Percentiles rank a stretch among this genome's conserved stretches.
Evolutionary conservation across 2,113 vertebrate genomes (phyloP).

Genomic region (Girardinichthys multiradiatus): DNA sequence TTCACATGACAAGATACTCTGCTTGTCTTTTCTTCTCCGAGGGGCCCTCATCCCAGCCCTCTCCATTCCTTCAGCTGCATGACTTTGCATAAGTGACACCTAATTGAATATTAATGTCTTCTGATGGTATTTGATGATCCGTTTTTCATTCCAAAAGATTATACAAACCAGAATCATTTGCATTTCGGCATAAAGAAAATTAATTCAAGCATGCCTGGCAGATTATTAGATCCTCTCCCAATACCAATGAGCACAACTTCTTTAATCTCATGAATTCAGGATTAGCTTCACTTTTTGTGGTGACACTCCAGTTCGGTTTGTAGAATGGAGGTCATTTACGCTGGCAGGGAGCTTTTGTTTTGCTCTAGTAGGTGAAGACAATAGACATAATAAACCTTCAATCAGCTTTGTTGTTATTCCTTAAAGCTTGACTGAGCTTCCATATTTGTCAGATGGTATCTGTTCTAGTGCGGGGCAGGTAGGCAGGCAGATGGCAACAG

Average conservation of each 20-base stretch:
- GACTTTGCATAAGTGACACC: conserved; percentile 78
- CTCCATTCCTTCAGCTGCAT: conserved; percentile 69
- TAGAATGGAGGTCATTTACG: conserved; percentile 71
- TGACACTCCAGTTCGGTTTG: conserved; percentile 67
- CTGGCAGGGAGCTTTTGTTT: conserved; percentile 71
- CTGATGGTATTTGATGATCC: conserved; percentile 84
- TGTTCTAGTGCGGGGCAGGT: conserved; percentile 61
- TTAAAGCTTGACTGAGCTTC: conserved; percentile 75
- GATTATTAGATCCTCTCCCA: conserved; percentile 72
- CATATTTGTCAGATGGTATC: conserved; percentile 71
- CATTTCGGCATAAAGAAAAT: conserved; percentile 75
- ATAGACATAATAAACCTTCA: conserved; percentile 79
- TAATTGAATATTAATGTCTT: conserved; percentile 83
- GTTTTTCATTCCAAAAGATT: conserved; percentile 84
- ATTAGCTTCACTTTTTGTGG: conserved; percentile 80
- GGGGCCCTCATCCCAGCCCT: conserved; percentile 59
- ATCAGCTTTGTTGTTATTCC: conserved; percentile 78
- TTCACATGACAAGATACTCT: conserved; percentile 19
- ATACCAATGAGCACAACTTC: conserved; percentile 73
- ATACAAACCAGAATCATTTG: conserved; percentile 82
- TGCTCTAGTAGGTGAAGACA: conserved; percentile 80
- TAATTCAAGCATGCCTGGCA: conserved; percentile 77
- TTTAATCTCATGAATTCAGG: conserved; percentile 82
- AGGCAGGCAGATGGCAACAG: conserved; percentile 60
- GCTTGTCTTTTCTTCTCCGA: conserved; percentile 43